A percentile compares a stretch with the other conserved stretches of the same genome.
phyloP scores from a whole-genome alignment of 2,113 vertebrate species.

The Podocnemis expansa region DNA sequence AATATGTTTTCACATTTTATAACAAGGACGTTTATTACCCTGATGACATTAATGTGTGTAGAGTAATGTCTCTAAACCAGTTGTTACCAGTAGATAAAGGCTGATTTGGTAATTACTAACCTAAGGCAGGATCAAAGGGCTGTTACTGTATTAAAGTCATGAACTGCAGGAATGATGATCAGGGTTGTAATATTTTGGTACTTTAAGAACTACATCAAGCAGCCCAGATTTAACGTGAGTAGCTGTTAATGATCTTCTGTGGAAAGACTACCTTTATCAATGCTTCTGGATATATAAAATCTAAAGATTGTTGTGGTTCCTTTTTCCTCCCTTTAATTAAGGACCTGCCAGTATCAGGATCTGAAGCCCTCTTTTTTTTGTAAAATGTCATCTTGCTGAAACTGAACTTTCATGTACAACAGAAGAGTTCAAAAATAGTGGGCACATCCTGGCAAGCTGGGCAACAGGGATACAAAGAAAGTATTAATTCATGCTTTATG shows the following conservation, averaged over 20 bases:
- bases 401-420: neutral
- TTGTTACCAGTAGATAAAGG: slow-evolving; percentile 54
- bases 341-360: neutral
- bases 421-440: neutral
- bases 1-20: slow-evolving; percentile 56
- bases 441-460: neutral
- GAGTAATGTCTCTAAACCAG: slow-evolving; percentile 22
- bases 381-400: neutral
- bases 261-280: neutral
- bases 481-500: neutral
- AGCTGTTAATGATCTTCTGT: neutral
- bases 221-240: neutral
- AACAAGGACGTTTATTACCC: slow-evolving; percentile 51
- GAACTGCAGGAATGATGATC: neutral
- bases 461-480: neutral
- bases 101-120: slow-evolving; percentile 38
- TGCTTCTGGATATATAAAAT: slow-evolving; percentile 15
- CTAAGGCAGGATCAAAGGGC: neutral
- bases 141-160: slow-evolving; percentile 32
- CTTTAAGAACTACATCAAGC: neutral
- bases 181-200: neutral
- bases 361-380: neutral
- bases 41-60: slow-evolving; percentile 29
- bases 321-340: slow-evolving; percentile 11
- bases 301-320: neutral